These are phyloP conservation scores for Leptopilina drosophilae DNA, from an alignment of 2,888 invertebrate species.

Conservation along the genomic window DNA sequence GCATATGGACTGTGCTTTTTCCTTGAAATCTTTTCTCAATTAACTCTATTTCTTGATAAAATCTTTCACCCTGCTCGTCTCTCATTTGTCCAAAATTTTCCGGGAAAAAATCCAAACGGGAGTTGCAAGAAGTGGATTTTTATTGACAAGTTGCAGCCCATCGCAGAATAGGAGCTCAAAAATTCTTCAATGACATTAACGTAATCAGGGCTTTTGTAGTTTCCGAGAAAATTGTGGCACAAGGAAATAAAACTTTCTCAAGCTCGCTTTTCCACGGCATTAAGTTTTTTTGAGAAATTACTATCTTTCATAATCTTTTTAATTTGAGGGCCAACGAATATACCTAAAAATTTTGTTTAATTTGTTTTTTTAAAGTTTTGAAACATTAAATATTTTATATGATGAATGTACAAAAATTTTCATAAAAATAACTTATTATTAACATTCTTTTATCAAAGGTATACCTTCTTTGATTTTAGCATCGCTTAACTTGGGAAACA, in stretches of 20 bases:
- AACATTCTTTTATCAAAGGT: neutral
- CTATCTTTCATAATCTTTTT: neutral
- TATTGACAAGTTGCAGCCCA: neutral
- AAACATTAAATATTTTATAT: neutral
- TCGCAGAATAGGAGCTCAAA: neutral
- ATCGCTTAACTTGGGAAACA: constrained; percentile 22
- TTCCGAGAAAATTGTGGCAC: constrained; percentile 26
- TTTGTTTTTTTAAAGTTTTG: no score
- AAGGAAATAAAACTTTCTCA: constrained; percentile 29
- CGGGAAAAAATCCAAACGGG: neutral
- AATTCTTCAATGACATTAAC: neutral
- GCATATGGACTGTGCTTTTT: neutral
- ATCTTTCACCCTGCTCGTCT: neutral
- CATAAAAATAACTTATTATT: neutral
- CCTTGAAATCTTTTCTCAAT: neutral
- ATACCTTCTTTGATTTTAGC: constrained; percentile 36
- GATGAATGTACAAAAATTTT: neutral
- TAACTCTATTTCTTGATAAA: neutral
- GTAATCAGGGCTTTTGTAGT: neutral
- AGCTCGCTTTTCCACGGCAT: constrained; percentile 16
- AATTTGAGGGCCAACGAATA: constrained; percentile 8
- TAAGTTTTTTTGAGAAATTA: neutral
- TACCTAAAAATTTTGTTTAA: constrained; percentile 7
- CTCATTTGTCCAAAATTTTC: neutral
- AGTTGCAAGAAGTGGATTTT: no score